phyloP scores from a whole-genome alignment of 2,113 vertebrate genomes.

The Shinisaurus crocodilurus region DNA sequence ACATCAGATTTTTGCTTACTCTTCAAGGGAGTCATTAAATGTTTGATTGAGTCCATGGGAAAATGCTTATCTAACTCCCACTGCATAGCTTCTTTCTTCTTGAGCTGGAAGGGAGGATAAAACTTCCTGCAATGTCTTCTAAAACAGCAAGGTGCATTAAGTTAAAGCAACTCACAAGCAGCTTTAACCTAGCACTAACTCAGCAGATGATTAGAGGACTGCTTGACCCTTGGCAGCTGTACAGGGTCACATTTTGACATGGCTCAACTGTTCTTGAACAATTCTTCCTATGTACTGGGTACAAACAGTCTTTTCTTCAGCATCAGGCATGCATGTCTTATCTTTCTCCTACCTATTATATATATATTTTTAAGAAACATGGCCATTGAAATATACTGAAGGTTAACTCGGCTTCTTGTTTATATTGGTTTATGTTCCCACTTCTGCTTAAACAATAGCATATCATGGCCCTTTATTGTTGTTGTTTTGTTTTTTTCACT shows the following conservation, averaged over 20 bases:
- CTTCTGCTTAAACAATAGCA: conserved; percentile 61
- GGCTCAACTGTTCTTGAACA: conserved; percentile 77
- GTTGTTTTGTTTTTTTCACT: conserved; percentile 8
- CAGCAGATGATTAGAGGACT: conserved; percentile 52
- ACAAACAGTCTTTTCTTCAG: conserved; percentile 77
- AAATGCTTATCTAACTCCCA: not conserved
- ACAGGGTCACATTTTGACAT: conserved; percentile 73
- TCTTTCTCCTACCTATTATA: conserved; percentile 67
- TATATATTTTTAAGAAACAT: conserved; percentile 64
- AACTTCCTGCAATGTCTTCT: conserved; percentile 42
- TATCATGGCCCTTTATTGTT: conserved; percentile 49
- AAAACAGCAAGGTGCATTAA: conserved; percentile 30
- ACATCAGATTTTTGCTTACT: not conserved
- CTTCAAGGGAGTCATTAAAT: conserved; percentile 3
- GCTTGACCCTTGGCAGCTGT: conserved; percentile 69
- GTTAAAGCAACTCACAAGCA: conserved; percentile 29
- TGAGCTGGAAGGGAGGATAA: not conserved
- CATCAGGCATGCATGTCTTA: conserved; percentile 73
- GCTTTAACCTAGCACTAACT: conserved; percentile 43
- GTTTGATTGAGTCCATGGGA: not conserved
- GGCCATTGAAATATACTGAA: conserved; percentile 66
- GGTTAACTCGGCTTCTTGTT: conserved; percentile 45
- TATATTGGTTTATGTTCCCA: conserved; percentile 58
- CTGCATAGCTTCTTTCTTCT: not conserved
- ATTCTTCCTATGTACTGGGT: conserved; percentile 69